Percentiles rank a stretch among this genome's conserved stretches.
Conservation (phyloP, 2,888 invertebrate species). For the Teleiodes luculella region DNA sequence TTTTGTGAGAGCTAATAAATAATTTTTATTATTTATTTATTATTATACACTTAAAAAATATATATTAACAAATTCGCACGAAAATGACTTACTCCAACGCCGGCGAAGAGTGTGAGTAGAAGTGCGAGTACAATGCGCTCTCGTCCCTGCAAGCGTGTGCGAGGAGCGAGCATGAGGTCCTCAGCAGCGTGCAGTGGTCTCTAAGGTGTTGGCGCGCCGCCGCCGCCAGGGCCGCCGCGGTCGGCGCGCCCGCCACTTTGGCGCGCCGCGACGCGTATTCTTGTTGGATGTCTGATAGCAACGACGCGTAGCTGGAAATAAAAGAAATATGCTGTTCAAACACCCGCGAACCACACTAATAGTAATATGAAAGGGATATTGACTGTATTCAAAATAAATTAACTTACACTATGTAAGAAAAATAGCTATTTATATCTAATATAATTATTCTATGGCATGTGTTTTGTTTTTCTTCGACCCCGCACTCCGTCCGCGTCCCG, state of each 20-base stretch:
- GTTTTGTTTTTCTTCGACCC: too few relatives aligned
- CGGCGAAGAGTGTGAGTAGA: slow-evolving; percentile 85
- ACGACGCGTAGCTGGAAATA: slow-evolving; percentile 80
- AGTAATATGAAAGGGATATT: too few relatives aligned
- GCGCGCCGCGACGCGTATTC: slow-evolving; percentile 88
- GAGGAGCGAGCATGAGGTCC: slow-evolving; percentile 93
- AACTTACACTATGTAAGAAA: too few relatives aligned
- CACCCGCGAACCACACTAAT: too few relatives aligned
- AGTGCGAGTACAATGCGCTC: slow-evolving; percentile 92
- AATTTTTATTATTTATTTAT: too few relatives aligned
- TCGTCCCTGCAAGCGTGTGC: slow-evolving; percentile 97
- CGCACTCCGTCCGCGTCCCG: too few relatives aligned
- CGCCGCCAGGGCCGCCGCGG: slow-evolving; percentile 82
- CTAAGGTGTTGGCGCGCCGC: slow-evolving; percentile 81
- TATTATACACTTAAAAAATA: neutral
- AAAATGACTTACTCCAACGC: slow-evolving; percentile 67
- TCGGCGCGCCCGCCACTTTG: slow-evolving; percentile 83
- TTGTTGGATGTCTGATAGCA: slow-evolving; percentile 88
- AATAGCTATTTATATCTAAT: too few relatives aligned
- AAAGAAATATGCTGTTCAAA: too few relatives aligned
- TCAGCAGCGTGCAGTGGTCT: slow-evolving; percentile 88
- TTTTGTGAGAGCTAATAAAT: too few relatives aligned
- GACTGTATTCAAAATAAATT: too few relatives aligned
- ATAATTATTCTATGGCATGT: too few relatives aligned
- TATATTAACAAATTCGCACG: neutral